A percentile compares a stretch with the other conserved stretches of the same genome.
Evolutionary conservation across 2,113 vertebrate species (phyloP).

Genomic region (Toxotes chatareus): DNA sequence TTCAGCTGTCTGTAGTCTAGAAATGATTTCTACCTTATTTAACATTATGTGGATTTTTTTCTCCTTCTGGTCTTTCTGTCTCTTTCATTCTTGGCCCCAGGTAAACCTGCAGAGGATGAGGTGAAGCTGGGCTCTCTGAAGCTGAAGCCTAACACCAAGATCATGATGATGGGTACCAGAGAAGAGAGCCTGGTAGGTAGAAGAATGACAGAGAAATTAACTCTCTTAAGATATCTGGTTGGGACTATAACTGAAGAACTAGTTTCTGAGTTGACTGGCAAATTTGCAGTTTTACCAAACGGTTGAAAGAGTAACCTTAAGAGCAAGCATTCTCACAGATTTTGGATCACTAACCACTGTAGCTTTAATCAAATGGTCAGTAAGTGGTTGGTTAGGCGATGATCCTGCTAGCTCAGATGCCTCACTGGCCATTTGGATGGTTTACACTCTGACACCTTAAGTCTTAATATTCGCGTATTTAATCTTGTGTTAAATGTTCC

Average conservation of each 20-base stretch:
- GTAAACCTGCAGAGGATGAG: constrained; percentile 96
- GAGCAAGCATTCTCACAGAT: too few species aligned
- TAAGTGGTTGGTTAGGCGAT: too few species aligned
- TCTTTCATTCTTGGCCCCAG: constrained; percentile 70
- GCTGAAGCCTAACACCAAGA: constrained; percentile 99
- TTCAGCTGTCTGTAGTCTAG: neutral
- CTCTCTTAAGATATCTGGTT: neutral
- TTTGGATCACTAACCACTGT: too few species aligned
- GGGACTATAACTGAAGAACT: neutral
- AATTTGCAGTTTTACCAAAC: neutral
- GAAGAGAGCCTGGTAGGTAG: constrained; percentile 96
- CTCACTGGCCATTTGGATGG: neutral
- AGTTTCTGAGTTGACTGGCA: neutral
- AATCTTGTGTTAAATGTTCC: neutral
- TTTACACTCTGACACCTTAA: neutral
- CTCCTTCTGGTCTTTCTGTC: neutral
- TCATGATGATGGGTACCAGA: constrained; percentile 99
- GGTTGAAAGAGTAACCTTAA: neutral
- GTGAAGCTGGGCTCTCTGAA: constrained; percentile 96
- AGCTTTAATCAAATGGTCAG: too few species aligned
- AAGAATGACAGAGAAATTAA: neutral
- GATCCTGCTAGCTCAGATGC: too few species aligned
- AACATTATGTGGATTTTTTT: neutral
- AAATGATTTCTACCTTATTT: neutral
- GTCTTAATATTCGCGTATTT: neutral